phyloP scores from a whole-genome alignment of 2,888 invertebrate species.

The Philopedon plagiatum region DNA sequence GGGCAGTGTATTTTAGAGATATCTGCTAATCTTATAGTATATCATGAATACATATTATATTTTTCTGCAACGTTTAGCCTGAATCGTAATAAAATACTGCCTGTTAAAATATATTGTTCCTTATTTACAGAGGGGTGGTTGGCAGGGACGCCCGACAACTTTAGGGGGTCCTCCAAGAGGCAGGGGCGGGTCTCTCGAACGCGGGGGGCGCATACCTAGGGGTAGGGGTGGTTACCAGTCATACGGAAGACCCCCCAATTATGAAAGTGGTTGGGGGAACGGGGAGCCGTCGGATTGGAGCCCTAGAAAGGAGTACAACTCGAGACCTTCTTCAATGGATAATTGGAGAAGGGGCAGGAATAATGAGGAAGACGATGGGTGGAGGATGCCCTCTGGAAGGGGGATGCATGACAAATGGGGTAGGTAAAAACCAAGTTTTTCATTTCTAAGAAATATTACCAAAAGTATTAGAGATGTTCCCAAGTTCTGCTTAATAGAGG shows the following conservation, averaged over 20 bases:
- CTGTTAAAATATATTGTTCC: not conserved
- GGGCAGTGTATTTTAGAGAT: too few relatives aligned
- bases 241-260: constrained; percentile 62
- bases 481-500: too few relatives aligned
- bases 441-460: too few relatives aligned
- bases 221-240: constrained; percentile 63
- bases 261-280: constrained; percentile 72
- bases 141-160: constrained; percentile 69
- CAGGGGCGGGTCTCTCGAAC: constrained; percentile 66
- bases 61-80: too few relatives aligned
- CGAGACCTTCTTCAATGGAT: constrained; percentile 66
- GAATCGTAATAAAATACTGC: not conserved
- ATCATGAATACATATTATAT: too few relatives aligned
- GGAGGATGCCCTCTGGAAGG: constrained; percentile 63
- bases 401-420: constrained; percentile 72
- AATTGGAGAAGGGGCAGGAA: constrained; percentile 71
- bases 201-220: constrained; percentile 62
- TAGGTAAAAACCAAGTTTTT: too few relatives aligned
- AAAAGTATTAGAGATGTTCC: too few relatives aligned
- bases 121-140: constrained; percentile 64
- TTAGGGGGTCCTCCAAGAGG: constrained; percentile 60
- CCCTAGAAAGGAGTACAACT: constrained; percentile 72
- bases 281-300: constrained; percentile 74
- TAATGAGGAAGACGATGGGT: constrained; percentile 68
- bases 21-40: too few relatives aligned